A percentile compares a stretch with the other conserved stretches of the same genome.
phyloP scores from a whole-genome alignment of 2,888 invertebrate species.

The Celastrina argiolus region DNA sequence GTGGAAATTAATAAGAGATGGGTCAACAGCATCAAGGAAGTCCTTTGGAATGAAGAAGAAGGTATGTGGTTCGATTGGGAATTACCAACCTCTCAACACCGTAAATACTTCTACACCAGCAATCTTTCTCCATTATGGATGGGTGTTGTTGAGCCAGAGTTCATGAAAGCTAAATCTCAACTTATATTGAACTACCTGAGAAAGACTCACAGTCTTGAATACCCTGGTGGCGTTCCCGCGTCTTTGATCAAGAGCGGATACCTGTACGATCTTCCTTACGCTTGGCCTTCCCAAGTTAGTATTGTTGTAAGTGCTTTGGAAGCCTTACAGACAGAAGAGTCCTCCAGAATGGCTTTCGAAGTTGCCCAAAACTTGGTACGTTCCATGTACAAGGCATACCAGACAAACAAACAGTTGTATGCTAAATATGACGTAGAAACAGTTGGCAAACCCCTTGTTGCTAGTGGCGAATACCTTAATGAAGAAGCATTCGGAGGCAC shows the following conservation, averaged over 20 bases:
- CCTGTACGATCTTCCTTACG: slow-evolving; percentile 91
- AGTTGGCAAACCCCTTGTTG: slow-evolving; percentile 80
- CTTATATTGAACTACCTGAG: slow-evolving; percentile 76
- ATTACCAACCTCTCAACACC: slow-evolving; percentile 66
- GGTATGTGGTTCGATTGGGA: slow-evolving; percentile 92
- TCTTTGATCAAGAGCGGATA: slow-evolving; percentile 82
- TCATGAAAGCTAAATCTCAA: slow-evolving; percentile 58
- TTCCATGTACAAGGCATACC: slow-evolving; percentile 80
- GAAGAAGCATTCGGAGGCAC: slow-evolving; percentile 89
- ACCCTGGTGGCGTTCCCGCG: slow-evolving; percentile 83
- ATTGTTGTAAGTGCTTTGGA: slow-evolving; percentile 85
- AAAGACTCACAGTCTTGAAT: slow-evolving; percentile 64
- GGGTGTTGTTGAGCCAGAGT: slow-evolving; percentile 65
- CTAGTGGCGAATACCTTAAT: slow-evolving; percentile 87
- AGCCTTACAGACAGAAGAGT: slow-evolving; percentile 77
- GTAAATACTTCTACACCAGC: slow-evolving; percentile 83
- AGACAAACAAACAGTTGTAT: slow-evolving; percentile 80
- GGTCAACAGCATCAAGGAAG: slow-evolving; percentile 79
- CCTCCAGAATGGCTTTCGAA: slow-evolving; percentile 78
- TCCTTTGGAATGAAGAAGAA: slow-evolving; percentile 86
- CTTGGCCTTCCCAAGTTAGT: slow-evolving; percentile 90
- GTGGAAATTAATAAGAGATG: slow-evolving; percentile 71
- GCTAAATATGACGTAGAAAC: slow-evolving; percentile 82
- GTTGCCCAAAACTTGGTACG: slow-evolving; percentile 83
- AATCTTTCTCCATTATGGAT: slow-evolving; percentile 88